Conservation (phyloP, 2,113 vertebrate species). For the Cottus gobio region DNA sequence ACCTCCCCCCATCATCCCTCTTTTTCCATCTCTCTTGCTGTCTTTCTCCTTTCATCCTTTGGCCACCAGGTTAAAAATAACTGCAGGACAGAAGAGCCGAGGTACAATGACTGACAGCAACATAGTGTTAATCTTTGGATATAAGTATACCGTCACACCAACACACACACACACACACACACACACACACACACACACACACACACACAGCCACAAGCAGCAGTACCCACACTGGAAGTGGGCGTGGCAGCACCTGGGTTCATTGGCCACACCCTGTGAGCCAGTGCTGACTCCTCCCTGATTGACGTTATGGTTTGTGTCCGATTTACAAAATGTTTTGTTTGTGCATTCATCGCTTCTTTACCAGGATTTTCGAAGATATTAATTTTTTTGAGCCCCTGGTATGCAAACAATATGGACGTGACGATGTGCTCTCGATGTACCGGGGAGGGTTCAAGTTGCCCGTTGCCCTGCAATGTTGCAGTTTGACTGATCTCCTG, state of each 20-base stretch:
- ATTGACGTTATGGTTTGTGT: neutral
- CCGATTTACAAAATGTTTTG: neutral
- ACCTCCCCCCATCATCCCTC: conserved; percentile 24
- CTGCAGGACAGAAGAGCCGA: conserved; percentile 40
- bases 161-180: conserved; percentile 7
- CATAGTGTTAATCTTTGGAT: conserved; percentile 10
- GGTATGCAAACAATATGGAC: neutral
- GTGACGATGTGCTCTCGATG: too few relatives aligned
- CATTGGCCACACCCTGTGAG: neutral
- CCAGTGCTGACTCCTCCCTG: neutral
- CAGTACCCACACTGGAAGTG: neutral
- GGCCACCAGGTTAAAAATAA: conserved; percentile 67
- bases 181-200: neutral
- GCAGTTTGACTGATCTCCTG: neutral
- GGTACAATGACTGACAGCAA: conserved; percentile 25
- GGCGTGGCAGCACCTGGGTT: neutral
- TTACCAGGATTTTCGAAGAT: too few relatives aligned
- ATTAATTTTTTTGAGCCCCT: neutral
- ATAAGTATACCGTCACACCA: neutral
- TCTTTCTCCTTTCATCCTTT: conserved; percentile 45
- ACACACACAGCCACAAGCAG: neutral
- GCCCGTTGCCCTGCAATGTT: neutral
- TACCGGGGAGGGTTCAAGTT: neutral
- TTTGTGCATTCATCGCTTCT: neutral
- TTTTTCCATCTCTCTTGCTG: conserved; percentile 12